Conservation (phyloP, 2,888 invertebrate species). For the Smittia sp. region DNA sequence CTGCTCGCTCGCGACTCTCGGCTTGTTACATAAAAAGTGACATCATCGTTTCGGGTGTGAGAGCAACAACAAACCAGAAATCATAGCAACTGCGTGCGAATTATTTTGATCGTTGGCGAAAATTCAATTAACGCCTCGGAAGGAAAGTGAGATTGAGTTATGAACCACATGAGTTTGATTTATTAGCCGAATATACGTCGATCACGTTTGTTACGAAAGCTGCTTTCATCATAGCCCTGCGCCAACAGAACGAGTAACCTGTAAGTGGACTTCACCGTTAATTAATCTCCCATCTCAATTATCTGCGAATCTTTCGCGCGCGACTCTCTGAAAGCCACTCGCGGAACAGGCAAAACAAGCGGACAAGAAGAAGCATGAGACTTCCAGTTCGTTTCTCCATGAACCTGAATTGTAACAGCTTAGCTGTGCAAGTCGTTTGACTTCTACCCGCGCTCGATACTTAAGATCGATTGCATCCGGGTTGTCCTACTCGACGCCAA, state of each 20-base stretch:
- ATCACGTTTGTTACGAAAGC: too few relatives aligned
- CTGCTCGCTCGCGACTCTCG: not conserved
- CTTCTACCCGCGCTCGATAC: too few relatives aligned
- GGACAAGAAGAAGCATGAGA: not conserved
- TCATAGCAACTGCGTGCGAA: conserved; percentile 19
- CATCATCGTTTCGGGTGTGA: conserved; percentile 17
- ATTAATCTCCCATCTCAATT: not conserved
- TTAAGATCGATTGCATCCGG: not conserved
- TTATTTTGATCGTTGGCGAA: not conserved
- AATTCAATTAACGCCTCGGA: not conserved
- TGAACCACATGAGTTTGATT: too few relatives aligned
- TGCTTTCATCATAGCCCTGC: too few relatives aligned
- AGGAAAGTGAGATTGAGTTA: not conserved
- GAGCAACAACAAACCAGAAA: conserved; percentile 4
- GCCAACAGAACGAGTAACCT: not conserved
- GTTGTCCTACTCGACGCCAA: not conserved
- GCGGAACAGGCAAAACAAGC: not conserved
- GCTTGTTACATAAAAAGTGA: conserved; percentile 17
- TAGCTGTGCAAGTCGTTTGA: too few relatives aligned
- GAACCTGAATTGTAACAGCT: not conserved
- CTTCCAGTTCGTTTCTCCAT: not conserved
- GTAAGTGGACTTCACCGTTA: not conserved
- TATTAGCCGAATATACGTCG: too few relatives aligned
- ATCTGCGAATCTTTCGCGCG: not conserved
- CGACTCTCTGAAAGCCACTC: not conserved